These are phyloP conservation scores for Albula glossodonta DNA, from an alignment of 2,113 vertebrate species.

Conservation along the genomic window DNA sequence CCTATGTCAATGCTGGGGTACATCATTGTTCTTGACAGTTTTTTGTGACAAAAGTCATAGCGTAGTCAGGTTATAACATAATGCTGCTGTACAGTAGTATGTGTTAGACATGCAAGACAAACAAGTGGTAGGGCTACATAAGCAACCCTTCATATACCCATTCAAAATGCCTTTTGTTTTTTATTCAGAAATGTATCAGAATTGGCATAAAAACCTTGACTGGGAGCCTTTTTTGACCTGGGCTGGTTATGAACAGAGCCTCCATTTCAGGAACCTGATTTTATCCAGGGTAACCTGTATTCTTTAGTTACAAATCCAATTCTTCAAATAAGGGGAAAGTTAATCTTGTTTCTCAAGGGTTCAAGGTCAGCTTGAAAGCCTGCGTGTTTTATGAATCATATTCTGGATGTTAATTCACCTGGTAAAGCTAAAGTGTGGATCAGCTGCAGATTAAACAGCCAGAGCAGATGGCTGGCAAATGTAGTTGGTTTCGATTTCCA, in stretches of 20 bases:
- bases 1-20: too few species aligned
- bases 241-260: too few species aligned
- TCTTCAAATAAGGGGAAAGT: not conserved
- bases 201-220: not conserved
- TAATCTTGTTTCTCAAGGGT: not conserved
- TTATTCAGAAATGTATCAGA: not conserved
- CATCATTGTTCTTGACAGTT: too few species aligned
- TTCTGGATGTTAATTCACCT: not conserved
- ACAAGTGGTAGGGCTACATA: not conserved
- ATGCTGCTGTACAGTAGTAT: not conserved
- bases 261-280: not conserved
- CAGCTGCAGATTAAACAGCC: too few species aligned
- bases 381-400: not conserved
- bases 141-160: not conserved
- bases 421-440: not conserved
- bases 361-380: not conserved
- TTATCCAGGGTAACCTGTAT: not conserved
- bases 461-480: not conserved
- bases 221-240: not conserved
- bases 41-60: not conserved
- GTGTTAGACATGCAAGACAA: not conserved
- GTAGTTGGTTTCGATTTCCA: not conserved
- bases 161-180: too few species aligned
- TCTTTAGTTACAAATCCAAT: not conserved
- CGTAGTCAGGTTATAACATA: not conserved